phyloP scores from a whole-genome alignment of 2,888 invertebrate genomes.

The Asteroscopus sphinx region DNA sequence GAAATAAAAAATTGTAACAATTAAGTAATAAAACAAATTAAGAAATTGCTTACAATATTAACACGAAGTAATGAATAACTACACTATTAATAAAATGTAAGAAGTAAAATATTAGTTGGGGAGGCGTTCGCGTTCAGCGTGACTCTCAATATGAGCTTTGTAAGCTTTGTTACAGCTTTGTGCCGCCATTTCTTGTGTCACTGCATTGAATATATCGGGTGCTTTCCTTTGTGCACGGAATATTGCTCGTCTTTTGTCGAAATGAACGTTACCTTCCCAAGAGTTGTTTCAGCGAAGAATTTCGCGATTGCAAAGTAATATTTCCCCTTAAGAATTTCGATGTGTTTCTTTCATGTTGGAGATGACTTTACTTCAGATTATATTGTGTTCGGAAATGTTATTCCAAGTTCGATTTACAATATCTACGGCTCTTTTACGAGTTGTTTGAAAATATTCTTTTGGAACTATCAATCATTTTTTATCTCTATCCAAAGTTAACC shows the following conservation, averaged over 20 bases:
- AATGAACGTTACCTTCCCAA: conserved; percentile 88
- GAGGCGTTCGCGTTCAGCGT: conserved; percentile 63
- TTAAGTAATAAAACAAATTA: conserved; percentile 3
- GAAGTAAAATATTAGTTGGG: conserved; percentile 48
- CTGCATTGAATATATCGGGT: conserved; percentile 90
- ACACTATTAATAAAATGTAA: conserved; percentile 45
- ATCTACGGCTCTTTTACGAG: conserved; percentile 64
- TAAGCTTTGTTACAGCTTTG: conserved; percentile 88
- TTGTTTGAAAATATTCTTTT: conserved; percentile 55
- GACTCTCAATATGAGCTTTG: conserved; percentile 88
- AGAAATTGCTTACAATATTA: conserved; percentile 8
- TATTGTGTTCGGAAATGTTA: conserved; percentile 81
- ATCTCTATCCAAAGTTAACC: conserved; percentile 24
- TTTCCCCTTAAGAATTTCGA: conserved; percentile 89
- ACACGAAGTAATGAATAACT: conserved; percentile 39
- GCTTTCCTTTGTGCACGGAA: conserved; percentile 88
- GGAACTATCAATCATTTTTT: conserved; percentile 62
- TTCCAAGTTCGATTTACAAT: conserved; percentile 76
- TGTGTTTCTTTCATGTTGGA: conserved; percentile 87
- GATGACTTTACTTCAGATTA: conserved; percentile 87
- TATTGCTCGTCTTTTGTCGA: conserved; percentile 89
- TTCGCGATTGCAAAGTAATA: conserved; percentile 89
- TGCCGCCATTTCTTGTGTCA: conserved; percentile 89
- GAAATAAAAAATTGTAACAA: no score
- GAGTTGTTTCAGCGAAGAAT: conserved; percentile 89